Base-by-base conservation (phyloP, 2,797 vertebrate genomes). In the Parambassis ranga region DNA sequence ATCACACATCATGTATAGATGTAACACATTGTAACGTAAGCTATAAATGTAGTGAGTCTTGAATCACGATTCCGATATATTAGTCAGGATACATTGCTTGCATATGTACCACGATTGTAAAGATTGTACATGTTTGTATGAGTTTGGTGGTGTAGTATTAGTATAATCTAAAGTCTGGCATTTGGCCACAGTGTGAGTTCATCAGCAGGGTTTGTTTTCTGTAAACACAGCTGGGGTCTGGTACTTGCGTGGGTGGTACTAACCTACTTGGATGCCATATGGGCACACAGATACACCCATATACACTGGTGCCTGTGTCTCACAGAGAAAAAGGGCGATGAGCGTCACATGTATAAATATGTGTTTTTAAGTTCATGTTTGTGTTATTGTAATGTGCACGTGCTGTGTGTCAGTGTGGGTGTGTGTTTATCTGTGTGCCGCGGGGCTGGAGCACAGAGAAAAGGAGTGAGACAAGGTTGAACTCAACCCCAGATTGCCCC, bases 401-500 rank as follows among this genome's bases (percentile, higher is more conserved):
- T 3, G 10, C n/a, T 73, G 48, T n/a, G 19, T 79, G 64, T 71
- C 56, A 11, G 69, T 51, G 79, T 88, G 81, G 76, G 83, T 63
- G 83, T 77, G 77, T 85, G 81, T 82, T 77, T 79, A 63, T 78
- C 53, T 33, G 67, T 51, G 42, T 26, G 77, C 88, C 38, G 44
- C 46, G 9, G 79, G 85, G 81, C 53, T 53, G 38, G 50, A 75
- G 68, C 60, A 41, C 0, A 1, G 71, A 82, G 77, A 10, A 57
- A 76, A 42, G 49, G 58, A 81, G 73, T 7, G 68, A 83, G 75
- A 76, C 65, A 3, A 62, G 77, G 63, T 62, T 83, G 84, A 90
- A 89, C 86, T 82, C 70, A 27, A 71, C 87, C 86, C 82, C 71
- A 26, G 73, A 85, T n/a, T n/a, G n/a, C n/a, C n/a, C n/a, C n/a